phyloP scores from a whole-genome alignment of 2,113 vertebrate genomes.

The Mustela lutreola region DNA sequence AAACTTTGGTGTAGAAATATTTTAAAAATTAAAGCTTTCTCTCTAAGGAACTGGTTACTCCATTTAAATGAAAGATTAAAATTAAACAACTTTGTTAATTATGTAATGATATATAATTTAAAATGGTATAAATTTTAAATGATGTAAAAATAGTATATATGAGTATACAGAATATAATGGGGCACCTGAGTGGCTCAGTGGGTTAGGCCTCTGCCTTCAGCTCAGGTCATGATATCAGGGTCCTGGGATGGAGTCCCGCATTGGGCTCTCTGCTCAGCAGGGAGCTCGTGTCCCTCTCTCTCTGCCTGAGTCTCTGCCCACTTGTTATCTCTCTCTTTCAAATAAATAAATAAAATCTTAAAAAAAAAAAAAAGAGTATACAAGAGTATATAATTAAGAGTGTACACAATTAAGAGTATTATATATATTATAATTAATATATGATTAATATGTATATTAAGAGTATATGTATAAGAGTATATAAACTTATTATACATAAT shows the following conservation, averaged over 20 bases:
- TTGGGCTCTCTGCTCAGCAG: not conserved
- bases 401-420: not conserved
- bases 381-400: not conserved
- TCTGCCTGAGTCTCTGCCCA: not conserved
- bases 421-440: no score
- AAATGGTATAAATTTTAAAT: not conserved
- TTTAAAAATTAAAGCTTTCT: not conserved
- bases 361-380: not conserved
- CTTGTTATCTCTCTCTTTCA: not conserved
- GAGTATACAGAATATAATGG: no score
- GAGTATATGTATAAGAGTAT: no score
- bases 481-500: no score
- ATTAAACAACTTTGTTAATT: not conserved
- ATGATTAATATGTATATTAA: no score
- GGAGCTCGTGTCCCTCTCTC: not conserved
- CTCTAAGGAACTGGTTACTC: not conserved
- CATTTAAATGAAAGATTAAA: not conserved
- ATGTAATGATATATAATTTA: not conserved
- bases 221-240: not conserved
- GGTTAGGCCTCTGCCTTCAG: not conserved
- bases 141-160: not conserved
- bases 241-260: not conserved
- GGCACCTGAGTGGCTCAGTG: not conserved
- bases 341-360: not conserved
- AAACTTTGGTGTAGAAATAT: not conserved